Conservation (phyloP, 2,888 invertebrate species). For the Marronus borbonicus region DNA sequence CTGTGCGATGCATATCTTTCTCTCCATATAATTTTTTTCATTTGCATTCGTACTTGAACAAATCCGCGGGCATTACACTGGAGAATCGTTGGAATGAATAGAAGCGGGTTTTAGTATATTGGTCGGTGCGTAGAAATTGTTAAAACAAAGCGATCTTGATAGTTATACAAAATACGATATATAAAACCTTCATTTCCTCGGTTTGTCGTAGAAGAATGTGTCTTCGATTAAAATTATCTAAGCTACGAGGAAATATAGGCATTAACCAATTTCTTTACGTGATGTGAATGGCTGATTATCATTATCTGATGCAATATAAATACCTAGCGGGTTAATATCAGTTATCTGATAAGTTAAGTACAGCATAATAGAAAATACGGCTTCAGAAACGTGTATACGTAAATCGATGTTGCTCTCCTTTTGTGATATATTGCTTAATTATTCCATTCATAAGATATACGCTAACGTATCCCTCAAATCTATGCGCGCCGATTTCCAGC, state of each 20-base stretch:
- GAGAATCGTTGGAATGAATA: neutral
- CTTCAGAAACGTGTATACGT: no score
- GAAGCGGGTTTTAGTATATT: neutral
- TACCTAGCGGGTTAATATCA: no score
- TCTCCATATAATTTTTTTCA: neutral
- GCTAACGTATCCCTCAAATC: no score
- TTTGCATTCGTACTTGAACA: neutral
- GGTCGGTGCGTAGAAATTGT: neutral
- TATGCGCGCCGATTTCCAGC: no score
- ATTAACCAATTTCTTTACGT: neutral
- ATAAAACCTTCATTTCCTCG: neutral
- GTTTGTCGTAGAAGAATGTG: neutral
- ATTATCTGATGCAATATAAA: neutral
- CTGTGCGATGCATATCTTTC: constrained; percentile 5
- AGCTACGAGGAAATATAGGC: neutral
- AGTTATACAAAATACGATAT: neutral
- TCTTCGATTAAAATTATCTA: neutral
- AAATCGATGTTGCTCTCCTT: no score
- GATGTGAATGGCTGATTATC: neutral
- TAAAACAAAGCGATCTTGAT: neutral
- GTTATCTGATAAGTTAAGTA: no score
- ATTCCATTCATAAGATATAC: no score
- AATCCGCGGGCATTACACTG: neutral
- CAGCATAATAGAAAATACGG: no score
- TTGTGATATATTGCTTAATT: no score